Evolutionary conservation across 2,888 invertebrate species (phyloP).

Genomic region (Pristionchus maxplancki): DNA sequence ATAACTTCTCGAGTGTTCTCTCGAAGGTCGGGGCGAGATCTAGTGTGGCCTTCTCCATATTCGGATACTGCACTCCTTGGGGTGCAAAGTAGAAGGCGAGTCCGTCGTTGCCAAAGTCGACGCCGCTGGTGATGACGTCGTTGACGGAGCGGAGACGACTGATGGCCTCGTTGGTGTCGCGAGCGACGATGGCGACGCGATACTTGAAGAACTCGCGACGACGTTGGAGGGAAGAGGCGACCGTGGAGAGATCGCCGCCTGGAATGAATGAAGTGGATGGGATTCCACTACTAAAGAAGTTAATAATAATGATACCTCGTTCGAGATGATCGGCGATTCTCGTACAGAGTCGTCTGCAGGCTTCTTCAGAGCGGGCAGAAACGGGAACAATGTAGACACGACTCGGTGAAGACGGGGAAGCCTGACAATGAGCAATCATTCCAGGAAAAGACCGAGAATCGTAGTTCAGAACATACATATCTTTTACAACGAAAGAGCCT

Average conservation of each 20-base stretch:
- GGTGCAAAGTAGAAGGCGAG: slow-evolving; percentile 72
- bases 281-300: neutral
- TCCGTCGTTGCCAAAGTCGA: slow-evolving; percentile 42
- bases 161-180: slow-evolving; percentile 50
- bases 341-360: slow-evolving; percentile 49
- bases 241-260: neutral
- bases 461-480: too few species aligned
- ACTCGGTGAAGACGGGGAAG: neutral
- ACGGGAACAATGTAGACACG: slow-evolving; percentile 57
- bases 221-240: slow-evolving; percentile 58
- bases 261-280: neutral
- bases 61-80: slow-evolving; percentile 70
- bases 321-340: slow-evolving; percentile 19
- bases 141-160: slow-evolving; percentile 43
- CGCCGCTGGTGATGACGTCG: neutral
- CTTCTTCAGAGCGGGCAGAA: slow-evolving; percentile 57
- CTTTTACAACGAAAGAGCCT: neutral
- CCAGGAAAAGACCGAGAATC: neutral
- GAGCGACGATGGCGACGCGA: slow-evolving; percentile 56
- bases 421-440: neutral
- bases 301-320: too few species aligned
- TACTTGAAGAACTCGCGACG: slow-evolving; percentile 58
- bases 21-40: slow-evolving; percentile 51
- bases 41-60: slow-evolving; percentile 58
- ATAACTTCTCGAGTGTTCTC: slow-evolving; percentile 52